A percentile compares a stretch with the other conserved stretches of the same genome.
phyloP scores from a whole-genome alignment of 2,888 invertebrate species.

The Drymonia ruficornis region DNA sequence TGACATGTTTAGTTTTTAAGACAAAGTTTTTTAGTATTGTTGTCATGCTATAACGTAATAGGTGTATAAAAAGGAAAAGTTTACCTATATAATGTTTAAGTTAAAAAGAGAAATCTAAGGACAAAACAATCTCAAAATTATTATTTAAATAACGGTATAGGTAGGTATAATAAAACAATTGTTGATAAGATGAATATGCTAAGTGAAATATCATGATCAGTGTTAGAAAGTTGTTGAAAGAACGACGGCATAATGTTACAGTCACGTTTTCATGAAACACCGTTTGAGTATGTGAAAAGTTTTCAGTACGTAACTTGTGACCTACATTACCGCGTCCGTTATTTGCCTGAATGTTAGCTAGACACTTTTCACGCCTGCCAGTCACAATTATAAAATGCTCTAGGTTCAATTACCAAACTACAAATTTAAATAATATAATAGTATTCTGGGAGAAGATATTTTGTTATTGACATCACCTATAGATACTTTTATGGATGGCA shows the following conservation, averaged over 20 bases:
- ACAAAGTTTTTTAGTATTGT: no score
- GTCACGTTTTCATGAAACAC: constrained; percentile 28
- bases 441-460: no score
- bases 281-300: constrained; percentile 5
- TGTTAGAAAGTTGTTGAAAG: constrained; percentile 29
- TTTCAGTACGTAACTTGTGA: constrained; percentile 19
- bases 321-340: constrained; percentile 18
- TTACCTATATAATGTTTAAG: neutral
- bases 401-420: no score
- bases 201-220: constrained; percentile 19
- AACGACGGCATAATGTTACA: constrained; percentile 18
- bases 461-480: no score
- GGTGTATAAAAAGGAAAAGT: no score
- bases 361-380: no score
- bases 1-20: neutral
- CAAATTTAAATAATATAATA: no score
- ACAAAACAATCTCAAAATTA: constrained; percentile 4
- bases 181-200: constrained; percentile 1
- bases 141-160: constrained; percentile 14
- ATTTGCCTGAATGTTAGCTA: constrained; percentile 7
- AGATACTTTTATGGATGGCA: no score
- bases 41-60: no score
- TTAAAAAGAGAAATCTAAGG: constrained; percentile 17
- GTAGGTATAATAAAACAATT: no score
- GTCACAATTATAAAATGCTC: no score